Evolutionary conservation across 2,113 vertebrate species (phyloP).

Genomic region (Poeciliopsis prolifica): DNA sequence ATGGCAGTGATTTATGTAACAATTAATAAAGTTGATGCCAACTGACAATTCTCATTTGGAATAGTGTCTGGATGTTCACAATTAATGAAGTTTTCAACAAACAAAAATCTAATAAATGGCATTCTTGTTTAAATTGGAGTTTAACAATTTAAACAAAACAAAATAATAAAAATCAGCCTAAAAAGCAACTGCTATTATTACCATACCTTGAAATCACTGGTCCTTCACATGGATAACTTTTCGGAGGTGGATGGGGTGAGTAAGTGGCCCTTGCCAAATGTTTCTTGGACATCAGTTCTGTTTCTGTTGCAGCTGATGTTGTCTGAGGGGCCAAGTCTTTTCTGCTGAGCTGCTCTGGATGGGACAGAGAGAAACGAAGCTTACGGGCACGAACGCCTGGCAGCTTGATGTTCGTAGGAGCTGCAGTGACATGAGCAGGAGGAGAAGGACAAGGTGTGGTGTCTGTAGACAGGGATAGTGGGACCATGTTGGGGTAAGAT

Average conservation of each 20-base stretch:
- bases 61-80: neutral
- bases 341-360: constrained; percentile 9
- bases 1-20: neutral
- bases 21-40: neutral
- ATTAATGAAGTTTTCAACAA: neutral
- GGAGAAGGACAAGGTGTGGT: constrained; percentile 75
- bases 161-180: neutral
- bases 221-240: neutral
- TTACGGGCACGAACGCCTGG: constrained; percentile 60
- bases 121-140: neutral
- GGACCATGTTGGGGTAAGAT: constrained; percentile 29
- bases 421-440: constrained; percentile 39
- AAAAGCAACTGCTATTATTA: neutral
- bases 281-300: neutral
- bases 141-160: too few relatives aligned
- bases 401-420: constrained; percentile 33
- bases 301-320: constrained; percentile 17
- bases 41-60: neutral
- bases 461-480: constrained; percentile 58
- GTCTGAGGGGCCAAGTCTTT: constrained; percentile 26
- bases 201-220: constrained; percentile 53
- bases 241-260: constrained; percentile 39
- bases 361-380: constrained; percentile 66
- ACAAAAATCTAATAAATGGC: neutral
- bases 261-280: neutral